Conservation (phyloP, 1,140 invertebrate species). For the Thrips palmi region DNA sequence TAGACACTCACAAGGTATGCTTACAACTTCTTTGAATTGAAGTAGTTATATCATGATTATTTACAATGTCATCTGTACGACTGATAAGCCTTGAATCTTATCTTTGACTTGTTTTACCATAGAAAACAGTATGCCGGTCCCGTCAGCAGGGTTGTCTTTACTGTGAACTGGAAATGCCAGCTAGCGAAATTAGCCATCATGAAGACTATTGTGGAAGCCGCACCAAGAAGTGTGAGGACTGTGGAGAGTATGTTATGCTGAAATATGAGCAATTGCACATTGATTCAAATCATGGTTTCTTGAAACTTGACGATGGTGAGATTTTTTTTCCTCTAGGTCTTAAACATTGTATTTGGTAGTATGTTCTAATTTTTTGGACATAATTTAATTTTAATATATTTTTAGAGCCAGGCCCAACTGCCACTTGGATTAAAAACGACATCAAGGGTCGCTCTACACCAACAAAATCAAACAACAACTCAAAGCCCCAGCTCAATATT, state of each 20-base stretch:
- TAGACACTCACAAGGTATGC: conserved; percentile 27
- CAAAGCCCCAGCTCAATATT: no score
- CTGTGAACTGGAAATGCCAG: conserved; percentile 39
- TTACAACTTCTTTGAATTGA: conserved; percentile 5
- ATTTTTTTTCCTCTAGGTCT: conserved; percentile 12
- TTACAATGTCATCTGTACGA: background rate
- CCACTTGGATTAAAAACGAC: conserved; percentile 16
- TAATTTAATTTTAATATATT: conserved; percentile 9
- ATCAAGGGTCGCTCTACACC: conserved; percentile 1
- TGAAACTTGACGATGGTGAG: conserved; percentile 33
- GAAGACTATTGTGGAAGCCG: conserved; percentile 43
- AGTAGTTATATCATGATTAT: background rate
- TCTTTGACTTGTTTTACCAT: background rate
- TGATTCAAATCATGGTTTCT: conserved; percentile 37
- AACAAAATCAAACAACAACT: background rate
- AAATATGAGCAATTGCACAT: conserved; percentile 40
- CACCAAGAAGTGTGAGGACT: conserved; percentile 41
- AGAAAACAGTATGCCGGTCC: conserved; percentile 4
- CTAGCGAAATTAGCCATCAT: conserved; percentile 34
- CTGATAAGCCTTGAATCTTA: background rate
- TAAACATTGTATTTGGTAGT: conserved; percentile 15
- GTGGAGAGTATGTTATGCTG: conserved; percentile 43
- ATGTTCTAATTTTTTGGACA: background rate
- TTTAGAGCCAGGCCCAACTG: conserved; percentile 19
- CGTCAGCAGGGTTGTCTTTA: conserved; percentile 30